Evolutionary conservation across 2,113 vertebrate genomes (phyloP), one percentile per base, ranked within the genome.

Genomic region (Elgaria multicarinata): DNA sequence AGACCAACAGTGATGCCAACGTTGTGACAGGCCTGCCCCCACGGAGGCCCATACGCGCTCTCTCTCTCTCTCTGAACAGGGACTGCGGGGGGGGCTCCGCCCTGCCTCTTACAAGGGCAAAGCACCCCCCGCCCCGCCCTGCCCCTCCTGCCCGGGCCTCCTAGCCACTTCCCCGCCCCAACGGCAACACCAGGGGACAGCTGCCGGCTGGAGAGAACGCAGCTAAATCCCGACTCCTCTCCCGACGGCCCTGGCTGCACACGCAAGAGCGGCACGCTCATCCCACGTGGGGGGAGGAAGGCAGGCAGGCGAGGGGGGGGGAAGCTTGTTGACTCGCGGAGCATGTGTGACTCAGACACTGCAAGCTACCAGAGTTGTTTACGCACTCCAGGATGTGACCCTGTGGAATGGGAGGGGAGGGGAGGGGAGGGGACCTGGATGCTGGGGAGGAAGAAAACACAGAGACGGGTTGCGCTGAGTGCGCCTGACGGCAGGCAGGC

Each of bases 331-430:
- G 83, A 62, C 75, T 72, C 2, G 50, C 9, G 2, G 33, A 39
- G 46, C 72, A 20, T 18, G 39, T 75, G 80, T 75, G 88, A 84
- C 88, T 89, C 81, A 76, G 72, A 64, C 7, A 22, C 33, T 22
- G 72, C 71, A 39, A 64, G 46, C 44, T 3, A 16, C 55, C n/a
- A 31, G 31, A 50, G n/a, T 39, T 85, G 82, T 85, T 89, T 77
- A 79, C 64, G 12, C 82, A 24, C 53, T 66, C 44, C 81, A 89
- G 81, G 81, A 89, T 75, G 81, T 77, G 88, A 75, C 69, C 64
- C 80, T 58, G 69, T 44, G 16, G 46, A 80, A 58, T 26, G 7
- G 58, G 87, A 42, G 50, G 24, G 50, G 79, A 20, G 33, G 7
- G 58, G 87, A 42, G 50, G 24, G 50, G 79, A 20, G 33, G 39